Base-by-base conservation (phyloP, 1,140 invertebrate genomes). In the Bicyclus anynana region DNA sequence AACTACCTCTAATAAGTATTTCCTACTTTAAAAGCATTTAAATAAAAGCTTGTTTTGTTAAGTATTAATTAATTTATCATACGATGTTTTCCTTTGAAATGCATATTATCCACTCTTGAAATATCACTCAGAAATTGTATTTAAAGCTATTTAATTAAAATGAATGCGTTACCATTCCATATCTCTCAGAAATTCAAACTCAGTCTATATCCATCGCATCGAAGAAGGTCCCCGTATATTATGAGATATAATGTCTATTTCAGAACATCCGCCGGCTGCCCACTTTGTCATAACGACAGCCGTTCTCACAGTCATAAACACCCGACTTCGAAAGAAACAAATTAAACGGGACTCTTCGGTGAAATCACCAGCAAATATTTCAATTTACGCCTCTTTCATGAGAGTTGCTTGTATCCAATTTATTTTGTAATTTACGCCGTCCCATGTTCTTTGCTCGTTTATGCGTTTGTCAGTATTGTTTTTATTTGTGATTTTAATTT, bases 201-300 rank as follows among this genome's bases (percentile, higher is more conserved):
- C 23, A 23, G 7, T 23, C 7, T 7, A 23, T 23, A 23, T 23
- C 2, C 7, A 23, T 23, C 23, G 7, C 3, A 23, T 23, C 23
- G 23, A 23, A 7, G 23, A 23, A 23, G 23, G 7, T 2, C 5
- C 10, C 27, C 10, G 27, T 29, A 29, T 29, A 5, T 33, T 10
- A 12, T 33, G 29, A 33, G n/a, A 33, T 33, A 33, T 33, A 33
- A 53, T 65, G 67, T 74, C 72, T 83, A 83, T 85, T 81, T 77
- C 69, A 67, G 64, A 63, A 66, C 73, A 80, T 85, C 82, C 80
- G 77, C 62, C 61, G 64, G 61, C 82, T 83, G 82, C 76, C 79
- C 74, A 48, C 61, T 53, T 50, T 64, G 77, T 80, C 80, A 81
- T 75, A 74, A 72, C 53, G 79, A 79, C 77, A 74, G 63, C 67